These are phyloP conservation scores for Bos taurus DNA, from an alignment of 2,113 vertebrate species.

Conservation along the genomic window ARS-UCD2.0 NC_037331.1:6875001-6875500, in stretches of 20 bases:
- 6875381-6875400: not conserved
- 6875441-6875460: not conserved
- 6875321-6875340: not conserved
- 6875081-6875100: not conserved
- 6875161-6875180: not conserved
- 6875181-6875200: not conserved
- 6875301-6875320: not conserved
- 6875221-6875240: not conserved
- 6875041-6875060: not conserved
- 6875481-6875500: not conserved
- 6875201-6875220: not conserved
- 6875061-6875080: not conserved
- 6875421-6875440: not conserved
- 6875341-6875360: not conserved
- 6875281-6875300: not conserved
- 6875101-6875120: not conserved
- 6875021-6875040: not conserved
- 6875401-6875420: not conserved
- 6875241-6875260: not conserved
- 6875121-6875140: not conserved
- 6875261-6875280: not conserved
- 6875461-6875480: not conserved
- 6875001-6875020: not conserved
- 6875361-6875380: fast-evolving
- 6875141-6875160: not conserved